Percentiles rank a stretch among this genome's conserved stretches.
These are phyloP conservation scores for Watsonalla binaria DNA, from an alignment of 2,888 invertebrate species.

Conservation along the genomic window DNA sequence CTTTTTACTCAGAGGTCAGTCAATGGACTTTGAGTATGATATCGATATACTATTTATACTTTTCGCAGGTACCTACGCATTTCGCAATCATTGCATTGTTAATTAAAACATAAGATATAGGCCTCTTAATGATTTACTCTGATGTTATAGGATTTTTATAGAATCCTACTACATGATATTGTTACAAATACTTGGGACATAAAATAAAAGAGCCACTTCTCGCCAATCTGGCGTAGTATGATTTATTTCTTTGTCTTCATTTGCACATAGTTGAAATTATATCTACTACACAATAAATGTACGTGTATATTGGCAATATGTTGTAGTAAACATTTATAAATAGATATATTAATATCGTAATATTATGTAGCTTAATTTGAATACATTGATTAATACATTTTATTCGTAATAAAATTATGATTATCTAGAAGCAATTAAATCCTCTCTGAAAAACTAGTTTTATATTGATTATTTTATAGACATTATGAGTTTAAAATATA, in stretches of 20 bases:
- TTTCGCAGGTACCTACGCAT: too few species aligned
- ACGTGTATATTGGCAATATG: constrained; percentile 46
- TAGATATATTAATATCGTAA: constrained; percentile 27
- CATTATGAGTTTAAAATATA: too few species aligned
- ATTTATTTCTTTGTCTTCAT: constrained; percentile 52
- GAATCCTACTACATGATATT: too few species aligned
- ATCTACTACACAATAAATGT: constrained; percentile 42
- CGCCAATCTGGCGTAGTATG: constrained; percentile 46
- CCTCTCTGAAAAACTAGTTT: constrained; percentile 13
- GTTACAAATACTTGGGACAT: background rate
- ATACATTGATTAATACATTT: constrained; percentile 26
- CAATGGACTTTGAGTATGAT: too few species aligned
- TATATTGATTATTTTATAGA: background rate
- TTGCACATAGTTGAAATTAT: constrained; percentile 57
- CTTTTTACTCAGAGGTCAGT: too few species aligned
- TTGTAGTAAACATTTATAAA: constrained; percentile 38
- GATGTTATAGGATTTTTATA: too few species aligned
- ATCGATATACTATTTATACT: too few species aligned
- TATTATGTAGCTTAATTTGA: constrained; percentile 23
- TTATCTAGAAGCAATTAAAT: constrained; percentile 35
- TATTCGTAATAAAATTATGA: constrained; percentile 26
- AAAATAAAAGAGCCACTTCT: background rate
- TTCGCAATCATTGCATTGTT: too few species aligned
- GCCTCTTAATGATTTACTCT: too few species aligned
- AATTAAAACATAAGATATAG: too few species aligned